Evolutionary conservation across 2,888 invertebrate species (phyloP).

Genomic region (Stenchaetothrips biformis): DNA sequence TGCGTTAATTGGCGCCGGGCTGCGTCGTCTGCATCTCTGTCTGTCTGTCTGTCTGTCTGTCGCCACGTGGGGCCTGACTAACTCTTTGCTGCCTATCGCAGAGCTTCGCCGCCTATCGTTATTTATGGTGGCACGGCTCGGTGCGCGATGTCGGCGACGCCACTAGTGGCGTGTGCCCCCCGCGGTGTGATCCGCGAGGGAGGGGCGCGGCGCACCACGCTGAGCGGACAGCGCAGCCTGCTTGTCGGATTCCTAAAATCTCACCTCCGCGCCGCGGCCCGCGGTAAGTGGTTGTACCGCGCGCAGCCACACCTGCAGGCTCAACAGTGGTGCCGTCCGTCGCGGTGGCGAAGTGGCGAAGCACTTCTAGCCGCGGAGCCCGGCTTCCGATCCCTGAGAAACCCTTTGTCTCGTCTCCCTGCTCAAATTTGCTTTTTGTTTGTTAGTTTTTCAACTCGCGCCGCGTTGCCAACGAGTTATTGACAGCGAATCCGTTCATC

Average conservation of each 20-base stretch:
- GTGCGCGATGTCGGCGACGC: no score
- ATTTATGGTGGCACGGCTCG: background rate
- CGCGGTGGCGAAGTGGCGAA: no score
- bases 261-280: background rate
- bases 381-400: no score
- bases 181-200: background rate
- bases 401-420: background rate
- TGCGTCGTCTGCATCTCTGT: no score
- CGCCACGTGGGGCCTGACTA: no score
- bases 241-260: background rate
- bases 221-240: background rate
- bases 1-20: background rate
- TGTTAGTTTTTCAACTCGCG: background rate
- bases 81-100: no score
- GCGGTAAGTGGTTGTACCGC: no score
- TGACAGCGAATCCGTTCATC: constrained; percentile 18
- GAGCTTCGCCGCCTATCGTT: background rate
- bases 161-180: background rate
- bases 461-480: background rate
- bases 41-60: no score
- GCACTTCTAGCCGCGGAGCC: no score
- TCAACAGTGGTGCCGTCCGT: no score
- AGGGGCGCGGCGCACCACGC: background rate
- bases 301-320: no score
- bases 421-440: background rate